Base-by-base conservation (phyloP, 2,797 vertebrate genomes). In the Orestias chungarensis region DNA sequence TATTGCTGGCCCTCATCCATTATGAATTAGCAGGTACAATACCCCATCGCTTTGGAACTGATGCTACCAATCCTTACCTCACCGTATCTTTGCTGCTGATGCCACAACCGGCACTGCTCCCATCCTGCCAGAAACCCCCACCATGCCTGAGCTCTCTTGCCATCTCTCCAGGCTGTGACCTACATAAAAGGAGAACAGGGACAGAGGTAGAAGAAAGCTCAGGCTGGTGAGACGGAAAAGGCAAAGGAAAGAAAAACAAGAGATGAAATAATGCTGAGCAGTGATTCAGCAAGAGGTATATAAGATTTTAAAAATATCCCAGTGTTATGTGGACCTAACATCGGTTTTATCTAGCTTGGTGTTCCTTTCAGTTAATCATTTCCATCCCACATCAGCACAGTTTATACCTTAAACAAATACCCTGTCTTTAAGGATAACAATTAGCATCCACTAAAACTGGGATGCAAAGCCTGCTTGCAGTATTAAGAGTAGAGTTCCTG, bases 21-120 rank as follows among this genome's bases (percentile, higher is more conserved):
- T 89, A 94, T 95, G 79, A 75, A 95, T 91, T 88, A 89, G 79
- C 82, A 88, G 92, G 90, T 93, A 94, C 93, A 94, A 94, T 93
- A 88, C 88, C 85, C 81, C 85, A 85, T 70, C 66, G 88, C 81
- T 87, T 81, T 76, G 71, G 87, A 92, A 88, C 87, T 78, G 29
- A 87, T 71, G 70, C 73, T 91, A 82, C 79, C 78, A 57, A 4
- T 78, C 71, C 85, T 76, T 78, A 74, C 83, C 79, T 82, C 84
- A 84, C 79, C n/a, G 75, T 80, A 73, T 20, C 73, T 78, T 81
- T 74, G 69, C 82, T 75, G 55, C 79, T 50, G 44, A 52, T 78
- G 76, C 81, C 73, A 29, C 75, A 75, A 79, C 81, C 74, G 72
- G 78, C 75, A 64, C 82, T 57, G 33, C 67, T 25, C 3, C 72